Conservation (phyloP, 2,113 vertebrate genomes). For the Thamnophis sirtalis region DNA sequence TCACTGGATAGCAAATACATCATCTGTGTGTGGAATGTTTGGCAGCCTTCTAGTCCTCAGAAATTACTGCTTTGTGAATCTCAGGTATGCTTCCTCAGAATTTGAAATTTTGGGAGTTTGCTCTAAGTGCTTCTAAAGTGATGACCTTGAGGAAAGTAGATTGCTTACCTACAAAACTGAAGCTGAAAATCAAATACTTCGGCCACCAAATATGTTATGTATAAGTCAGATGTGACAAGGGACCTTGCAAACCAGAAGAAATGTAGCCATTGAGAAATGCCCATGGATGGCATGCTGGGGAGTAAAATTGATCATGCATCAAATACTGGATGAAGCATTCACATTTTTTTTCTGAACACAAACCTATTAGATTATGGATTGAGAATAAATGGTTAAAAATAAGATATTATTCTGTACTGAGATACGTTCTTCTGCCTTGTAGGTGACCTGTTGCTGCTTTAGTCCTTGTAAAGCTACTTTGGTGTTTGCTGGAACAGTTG, state of each 20-base stretch:
- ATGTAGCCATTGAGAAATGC: not conserved
- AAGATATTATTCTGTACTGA: not conserved
- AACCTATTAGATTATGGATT: not conserved
- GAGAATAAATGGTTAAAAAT: not conserved
- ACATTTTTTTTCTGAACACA: not conserved
- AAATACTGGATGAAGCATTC: not conserved
- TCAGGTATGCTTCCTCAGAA: conserved; percentile 71
- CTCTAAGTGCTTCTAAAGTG: not conserved
- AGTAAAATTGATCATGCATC: not conserved
- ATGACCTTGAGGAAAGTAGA: not conserved
- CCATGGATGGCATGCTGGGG: not conserved
- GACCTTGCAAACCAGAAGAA: not conserved
- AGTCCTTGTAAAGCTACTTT: conserved; percentile 80
- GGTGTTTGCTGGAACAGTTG: conserved; percentile 87
- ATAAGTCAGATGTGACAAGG: not conserved
- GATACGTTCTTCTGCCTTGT: conserved; percentile 13
- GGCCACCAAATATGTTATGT: not conserved
- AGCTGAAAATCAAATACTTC: not conserved
- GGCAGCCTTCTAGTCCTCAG: conserved; percentile 91
- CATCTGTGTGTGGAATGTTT: conserved; percentile 92
- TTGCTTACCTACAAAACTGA: not conserved
- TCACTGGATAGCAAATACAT: conserved; percentile 72
- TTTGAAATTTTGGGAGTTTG: not conserved
- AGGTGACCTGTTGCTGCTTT: conserved; percentile 90
- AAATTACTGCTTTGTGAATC: conserved; percentile 85